Evolutionary conservation across 2,888 invertebrate genomes (phyloP), one percentile per base, ranked within the genome.

Genomic region (Acholoe squamosa): DNA sequence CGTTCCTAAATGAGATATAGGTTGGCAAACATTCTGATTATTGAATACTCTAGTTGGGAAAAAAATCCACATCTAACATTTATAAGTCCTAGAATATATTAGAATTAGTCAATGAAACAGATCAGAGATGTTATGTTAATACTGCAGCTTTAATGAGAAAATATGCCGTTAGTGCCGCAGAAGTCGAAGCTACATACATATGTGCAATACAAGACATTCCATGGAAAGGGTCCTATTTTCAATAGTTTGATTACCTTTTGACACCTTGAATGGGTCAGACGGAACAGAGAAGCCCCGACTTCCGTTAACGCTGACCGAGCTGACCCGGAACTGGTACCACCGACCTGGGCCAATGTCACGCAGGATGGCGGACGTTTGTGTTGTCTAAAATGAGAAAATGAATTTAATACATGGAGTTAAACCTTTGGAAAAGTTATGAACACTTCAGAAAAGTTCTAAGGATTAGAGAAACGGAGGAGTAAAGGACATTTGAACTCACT

Each of bases 261-360:
- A 92, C 84, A 93, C 93, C 51, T 91, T 92, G 91, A 93, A 93
- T 34, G 94, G 92, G 76, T 91, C 34, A 10, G 94, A 93, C 71
- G 93, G 91, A 3, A 91, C 89, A 33, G 95, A 95, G 92, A 94
- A 95, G 14, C 96, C 96, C 67, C 93, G 91, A 89, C 94, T 94
- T 25, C 96, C 95, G 76, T 94, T 92, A 12, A 92, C 92, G 86
- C 93, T 94, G 89, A 95, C 95, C 3, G 95, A 94, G 22, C 95
- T 95, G 93, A 96, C 93, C 34, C 94, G 93, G 93, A 93, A 95
- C 92, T 94, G 94, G 92, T 94, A 95, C 94, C 94, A 95, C 34
- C 93, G 92, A 34, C 94, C 95, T 10, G 94, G 93, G 52, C 92
- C 93, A 19, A 94, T 89, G 56, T 93, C 91, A 28, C 92, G 92